Evolutionary conservation across 2,888 invertebrate species (phyloP).

Genomic region (Nasonia oneida): DNA sequence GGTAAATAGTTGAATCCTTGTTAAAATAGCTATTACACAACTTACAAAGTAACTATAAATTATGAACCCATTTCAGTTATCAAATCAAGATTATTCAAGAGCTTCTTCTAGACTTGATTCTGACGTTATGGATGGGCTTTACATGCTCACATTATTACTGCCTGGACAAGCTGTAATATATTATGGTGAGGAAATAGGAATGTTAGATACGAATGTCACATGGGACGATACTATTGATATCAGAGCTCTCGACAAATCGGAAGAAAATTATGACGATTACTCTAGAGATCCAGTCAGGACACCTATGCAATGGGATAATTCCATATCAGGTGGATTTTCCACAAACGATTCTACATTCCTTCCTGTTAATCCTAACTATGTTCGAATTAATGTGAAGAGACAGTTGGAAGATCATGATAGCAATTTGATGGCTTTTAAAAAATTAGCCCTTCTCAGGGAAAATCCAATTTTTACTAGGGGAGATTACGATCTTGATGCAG

Average conservation of each 20-base stretch:
- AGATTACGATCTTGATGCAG: conserved; percentile 66
- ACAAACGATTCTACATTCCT: conserved; percentile 66
- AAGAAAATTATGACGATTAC: conserved; percentile 62
- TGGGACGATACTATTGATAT: conserved; percentile 70
- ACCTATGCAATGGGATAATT: conserved; percentile 77
- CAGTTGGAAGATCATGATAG: conserved; percentile 65
- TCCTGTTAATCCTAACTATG: conserved; percentile 68
- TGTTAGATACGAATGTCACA: conserved; percentile 66
- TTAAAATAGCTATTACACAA: neutral
- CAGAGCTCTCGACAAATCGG: conserved; percentile 61
- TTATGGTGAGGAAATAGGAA: conserved; percentile 78
- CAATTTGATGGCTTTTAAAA: conserved; percentile 68
- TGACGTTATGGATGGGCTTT: conserved; percentile 78
- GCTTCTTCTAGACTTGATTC: conserved; percentile 69
- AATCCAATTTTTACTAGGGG: conserved; percentile 69
- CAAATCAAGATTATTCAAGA: conserved; percentile 71
- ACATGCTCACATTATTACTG: conserved; percentile 80
- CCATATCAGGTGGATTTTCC: conserved; percentile 72
- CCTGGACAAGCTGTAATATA: conserved; percentile 82
- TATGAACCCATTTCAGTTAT: conserved; percentile 68
- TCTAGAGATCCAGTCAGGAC: conserved; percentile 72
- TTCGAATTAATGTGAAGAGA: conserved; percentile 66
- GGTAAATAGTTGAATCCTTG: conserved; percentile 65
- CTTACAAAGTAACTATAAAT: neutral
- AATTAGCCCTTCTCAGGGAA: conserved; percentile 67